Conservation (phyloP, 1,140 invertebrate species). For the Calephelis nemesis region DNA sequence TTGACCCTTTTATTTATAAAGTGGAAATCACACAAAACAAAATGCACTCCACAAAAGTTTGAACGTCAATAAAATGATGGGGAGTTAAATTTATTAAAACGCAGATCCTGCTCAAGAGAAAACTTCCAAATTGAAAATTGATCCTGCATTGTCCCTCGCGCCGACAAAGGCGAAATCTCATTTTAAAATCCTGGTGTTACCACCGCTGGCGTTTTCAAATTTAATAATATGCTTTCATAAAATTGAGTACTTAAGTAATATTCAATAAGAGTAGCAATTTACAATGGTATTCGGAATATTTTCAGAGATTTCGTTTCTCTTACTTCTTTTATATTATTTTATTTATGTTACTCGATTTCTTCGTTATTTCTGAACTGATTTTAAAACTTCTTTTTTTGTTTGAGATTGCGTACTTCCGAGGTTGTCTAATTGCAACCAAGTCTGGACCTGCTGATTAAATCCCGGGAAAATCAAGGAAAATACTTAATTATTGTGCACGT, state of each 20-base stretch:
- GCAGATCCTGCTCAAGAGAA: slow-evolving; percentile 1
- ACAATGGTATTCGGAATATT: slow-evolving; percentile 10
- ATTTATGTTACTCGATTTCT: no score
- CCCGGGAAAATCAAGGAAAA: no score
- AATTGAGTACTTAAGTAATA: slow-evolving; percentile 21
- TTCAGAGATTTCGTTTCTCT: background rate
- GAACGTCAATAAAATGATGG: background rate
- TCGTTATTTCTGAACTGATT: no score
- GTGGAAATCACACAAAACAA: background rate
- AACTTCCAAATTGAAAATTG: slow-evolving; percentile 28
- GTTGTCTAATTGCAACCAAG: no score
- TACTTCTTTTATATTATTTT: background rate
- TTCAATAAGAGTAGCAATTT: slow-evolving; percentile 11
- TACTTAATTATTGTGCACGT: no score
- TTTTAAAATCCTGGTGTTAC: slow-evolving; percentile 23
- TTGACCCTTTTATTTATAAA: no score
- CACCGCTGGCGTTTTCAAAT: slow-evolving; percentile 4
- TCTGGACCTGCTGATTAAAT: no score
- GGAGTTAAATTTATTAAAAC: slow-evolving; percentile 20
- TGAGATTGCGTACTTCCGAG: no score
- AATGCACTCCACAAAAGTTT: slow-evolving; percentile 6
- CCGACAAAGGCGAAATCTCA: slow-evolving; percentile 23
- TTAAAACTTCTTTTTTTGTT: no score
- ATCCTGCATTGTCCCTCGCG: slow-evolving; percentile 18
- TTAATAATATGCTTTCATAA: slow-evolving; percentile 26